Evolutionary conservation across 2,113 vertebrate species (phyloP).

Genomic region (Macrotus californicus): DNA sequence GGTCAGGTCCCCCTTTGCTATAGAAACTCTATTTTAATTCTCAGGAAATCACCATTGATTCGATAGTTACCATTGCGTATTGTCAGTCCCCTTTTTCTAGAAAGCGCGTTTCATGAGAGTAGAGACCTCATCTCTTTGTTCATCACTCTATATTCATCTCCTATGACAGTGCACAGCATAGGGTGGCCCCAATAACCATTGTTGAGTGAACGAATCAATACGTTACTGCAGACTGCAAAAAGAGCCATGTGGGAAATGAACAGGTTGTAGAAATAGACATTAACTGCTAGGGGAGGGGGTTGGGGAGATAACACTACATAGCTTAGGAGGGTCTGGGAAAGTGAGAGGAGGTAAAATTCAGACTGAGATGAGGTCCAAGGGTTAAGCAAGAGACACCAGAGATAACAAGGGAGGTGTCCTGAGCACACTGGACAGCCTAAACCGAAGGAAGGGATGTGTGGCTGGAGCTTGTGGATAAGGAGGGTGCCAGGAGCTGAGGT

Average conservation of each 20-base stretch:
- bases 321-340: neutral
- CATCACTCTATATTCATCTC: neutral
- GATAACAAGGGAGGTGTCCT: no score
- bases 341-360: neutral
- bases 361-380: neutral
- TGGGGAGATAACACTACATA: neutral
- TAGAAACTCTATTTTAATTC: neutral
- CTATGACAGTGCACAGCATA: neutral
- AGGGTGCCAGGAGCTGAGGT: neutral
- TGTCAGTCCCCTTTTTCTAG: neutral
- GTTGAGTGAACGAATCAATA: neutral
- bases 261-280: neutral
- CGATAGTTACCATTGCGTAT: neutral
- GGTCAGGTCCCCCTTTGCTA: neutral
- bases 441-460: neutral
- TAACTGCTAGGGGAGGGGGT: neutral
- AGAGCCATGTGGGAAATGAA: neutral
- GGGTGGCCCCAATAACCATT: neutral
- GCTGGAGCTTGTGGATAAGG: neutral
- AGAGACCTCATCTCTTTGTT: neutral
- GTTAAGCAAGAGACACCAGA: neutral
- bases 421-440: neutral
- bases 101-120: neutral
- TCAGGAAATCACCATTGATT: neutral
- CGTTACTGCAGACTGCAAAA: neutral